phyloP scores from a whole-genome alignment of 2,113 vertebrate genomes.

The Oxyruncus cristatus region DNA sequence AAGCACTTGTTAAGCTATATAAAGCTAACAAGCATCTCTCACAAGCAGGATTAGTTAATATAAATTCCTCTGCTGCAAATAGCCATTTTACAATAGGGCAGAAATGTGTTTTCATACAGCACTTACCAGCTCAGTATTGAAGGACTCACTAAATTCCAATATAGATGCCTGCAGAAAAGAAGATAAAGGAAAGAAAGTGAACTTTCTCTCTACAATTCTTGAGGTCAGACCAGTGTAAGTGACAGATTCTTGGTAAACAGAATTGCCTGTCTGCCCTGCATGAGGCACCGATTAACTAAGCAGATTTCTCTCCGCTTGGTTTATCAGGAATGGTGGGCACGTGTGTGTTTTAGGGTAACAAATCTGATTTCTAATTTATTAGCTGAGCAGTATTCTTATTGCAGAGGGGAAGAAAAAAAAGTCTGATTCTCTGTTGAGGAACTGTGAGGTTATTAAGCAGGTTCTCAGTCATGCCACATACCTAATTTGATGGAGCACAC shows the following conservation, averaged over 20 bases:
- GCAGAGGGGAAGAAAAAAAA: background rate
- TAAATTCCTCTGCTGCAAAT: background rate
- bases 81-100: background rate
- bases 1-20: background rate
- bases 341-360: background rate
- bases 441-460: background rate
- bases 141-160: background rate
- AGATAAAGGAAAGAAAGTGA: background rate
- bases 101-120: background rate
- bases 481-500: constrained; percentile 11
- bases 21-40: background rate
- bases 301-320: background rate
- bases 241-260: background rate
- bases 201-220: background rate
- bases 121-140: background rate
- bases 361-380: background rate
- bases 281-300: background rate
- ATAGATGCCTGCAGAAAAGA: background rate
- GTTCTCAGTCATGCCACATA: background rate
- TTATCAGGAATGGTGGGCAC: background rate
- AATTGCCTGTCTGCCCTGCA: background rate
- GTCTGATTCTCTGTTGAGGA: background rate
- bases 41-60: background rate
- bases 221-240: background rate
- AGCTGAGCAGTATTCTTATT: background rate